Percentiles rank a stretch among this genome's conserved stretches.
Evolutionary conservation across 2,888 invertebrate genomes (phyloP).

Genomic region (Drosophila recens): DNA sequence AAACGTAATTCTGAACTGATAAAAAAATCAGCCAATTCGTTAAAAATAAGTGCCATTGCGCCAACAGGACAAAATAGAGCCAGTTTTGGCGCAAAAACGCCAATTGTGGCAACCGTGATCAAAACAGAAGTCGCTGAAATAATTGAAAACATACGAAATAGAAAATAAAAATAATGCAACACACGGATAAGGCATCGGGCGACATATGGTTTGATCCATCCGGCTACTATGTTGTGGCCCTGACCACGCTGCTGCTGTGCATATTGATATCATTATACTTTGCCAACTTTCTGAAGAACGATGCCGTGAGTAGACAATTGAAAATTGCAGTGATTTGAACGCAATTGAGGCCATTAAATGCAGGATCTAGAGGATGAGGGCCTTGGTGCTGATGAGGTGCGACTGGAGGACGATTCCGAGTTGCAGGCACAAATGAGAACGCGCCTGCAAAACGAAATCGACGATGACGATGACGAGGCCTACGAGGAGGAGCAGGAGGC

Average conservation of each 20-base stretch:
- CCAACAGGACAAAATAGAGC: too few relatives aligned
- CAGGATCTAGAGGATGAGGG: constrained; percentile 72
- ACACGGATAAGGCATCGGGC: neutral
- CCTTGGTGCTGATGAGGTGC: constrained; percentile 62
- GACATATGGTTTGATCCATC: constrained; percentile 63
- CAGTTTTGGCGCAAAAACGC: too few relatives aligned
- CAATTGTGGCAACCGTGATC: too few relatives aligned
- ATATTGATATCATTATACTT: constrained; percentile 73
- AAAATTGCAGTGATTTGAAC: neutral
- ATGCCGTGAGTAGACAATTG: constrained; percentile 52
- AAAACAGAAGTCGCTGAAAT: constrained; percentile 27
- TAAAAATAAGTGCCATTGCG: too few relatives aligned
- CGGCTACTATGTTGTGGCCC: constrained; percentile 66
- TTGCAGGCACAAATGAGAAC: constrained; percentile 29
- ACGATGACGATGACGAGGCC: constrained; percentile 63
- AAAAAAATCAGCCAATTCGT: too few relatives aligned
- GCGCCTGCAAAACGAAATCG: constrained; percentile 39
- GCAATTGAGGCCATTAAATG: neutral
- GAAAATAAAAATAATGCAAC: constrained; percentile 8
- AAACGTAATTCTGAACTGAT: too few relatives aligned
- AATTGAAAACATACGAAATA: neutral
- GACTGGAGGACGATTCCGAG: constrained; percentile 53
- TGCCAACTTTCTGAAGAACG: constrained; percentile 69
- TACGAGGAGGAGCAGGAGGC: constrained; percentile 58
- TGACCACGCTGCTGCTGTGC: constrained; percentile 68